Base-by-base conservation (phyloP, 2,113 vertebrate genomes). In the Grammomys dolichurus region DNA sequence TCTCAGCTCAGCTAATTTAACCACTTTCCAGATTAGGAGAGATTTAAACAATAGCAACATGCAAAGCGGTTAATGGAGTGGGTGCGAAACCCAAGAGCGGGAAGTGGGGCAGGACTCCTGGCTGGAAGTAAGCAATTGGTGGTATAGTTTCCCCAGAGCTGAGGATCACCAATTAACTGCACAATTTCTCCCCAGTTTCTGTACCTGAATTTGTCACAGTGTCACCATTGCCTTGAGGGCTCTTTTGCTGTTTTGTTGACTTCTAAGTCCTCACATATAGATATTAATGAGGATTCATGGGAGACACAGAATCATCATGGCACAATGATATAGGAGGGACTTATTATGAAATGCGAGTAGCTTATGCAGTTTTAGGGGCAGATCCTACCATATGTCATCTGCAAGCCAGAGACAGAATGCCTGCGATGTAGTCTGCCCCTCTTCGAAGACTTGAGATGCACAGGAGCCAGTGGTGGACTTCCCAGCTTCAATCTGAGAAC, bases 1-100 rank as follows among this genome's bases (percentile, higher is more conserved):
- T 96, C 48, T 93, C 70, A 92, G 31, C 17, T 56, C 81, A 36
- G 51, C 89, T 89, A 82, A 89, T 69, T 89, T 93, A 72, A 91
- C 92, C 65, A 65, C 56, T 40, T 63, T 93, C 43, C 94, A 63
- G 51, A 90, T 95, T 80, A 58, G 24, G 76, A 65, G 51, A 67
- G 26, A 72, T 90, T 92, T 90, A 93, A 80, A 87, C 65, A 76
- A 73, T 73, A 46, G 77, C 92, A 91, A 43, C 51, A 73, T 76
- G 63, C 56, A 87, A 69, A 93, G 13, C 36, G 70, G 19, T 94
- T 95, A 87, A 69, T 82, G 48, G 92, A 90, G 72, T 85, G 48
- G 46, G 14, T 54, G 36, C 69, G 46, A 89, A 87, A 43, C 1
- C 75, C 72, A 16, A 16, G 75, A 16, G 46, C 0, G 11, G 75